Percentiles rank a stretch among this genome's conserved stretches.
These are phyloP conservation scores for Nasonia oneida DNA, from an alignment of 2,888 invertebrate species.

Conservation along the genomic window DNA sequence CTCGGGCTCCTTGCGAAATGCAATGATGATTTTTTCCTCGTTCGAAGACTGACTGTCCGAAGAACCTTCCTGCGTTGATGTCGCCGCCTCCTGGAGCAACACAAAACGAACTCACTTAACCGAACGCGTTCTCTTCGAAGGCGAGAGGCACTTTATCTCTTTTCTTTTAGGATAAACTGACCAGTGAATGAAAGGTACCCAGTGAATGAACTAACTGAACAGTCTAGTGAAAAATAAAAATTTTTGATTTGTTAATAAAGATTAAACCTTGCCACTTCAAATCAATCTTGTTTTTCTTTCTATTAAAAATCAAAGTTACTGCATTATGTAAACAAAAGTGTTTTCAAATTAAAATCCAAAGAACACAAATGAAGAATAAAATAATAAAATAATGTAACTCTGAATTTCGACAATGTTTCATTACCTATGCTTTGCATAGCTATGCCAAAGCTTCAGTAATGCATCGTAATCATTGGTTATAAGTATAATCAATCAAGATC, in stretches of 20 bases:
- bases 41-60: constrained; percentile 87
- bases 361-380: background rate
- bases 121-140: constrained; percentile 32
- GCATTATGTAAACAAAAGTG: background rate
- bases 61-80: constrained; percentile 86
- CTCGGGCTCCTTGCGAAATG: constrained; percentile 83
- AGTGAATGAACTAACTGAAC: constrained; percentile 58
- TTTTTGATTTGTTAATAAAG: constrained; percentile 45
- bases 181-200: constrained; percentile 58
- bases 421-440: background rate
- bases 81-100: constrained; percentile 83
- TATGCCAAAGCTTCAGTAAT: background rate
- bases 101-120: constrained; percentile 52
- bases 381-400: constrained; percentile 9
- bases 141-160: constrained; percentile 14
- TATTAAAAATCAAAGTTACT: constrained; percentile 28
- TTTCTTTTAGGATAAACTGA: constrained; percentile 52
- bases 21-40: constrained; percentile 89
- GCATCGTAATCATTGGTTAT: background rate
- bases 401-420: background rate
- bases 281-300: background rate
- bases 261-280: background rate
- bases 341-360: background rate
- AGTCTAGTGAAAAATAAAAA: constrained; percentile 58
- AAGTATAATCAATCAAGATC: constrained; percentile 26